Evolutionary conservation across 2,888 invertebrate species (phyloP), one percentile per base, ranked within the genome.

Genomic region (Sphaerolaimus hirsutus): DNA sequence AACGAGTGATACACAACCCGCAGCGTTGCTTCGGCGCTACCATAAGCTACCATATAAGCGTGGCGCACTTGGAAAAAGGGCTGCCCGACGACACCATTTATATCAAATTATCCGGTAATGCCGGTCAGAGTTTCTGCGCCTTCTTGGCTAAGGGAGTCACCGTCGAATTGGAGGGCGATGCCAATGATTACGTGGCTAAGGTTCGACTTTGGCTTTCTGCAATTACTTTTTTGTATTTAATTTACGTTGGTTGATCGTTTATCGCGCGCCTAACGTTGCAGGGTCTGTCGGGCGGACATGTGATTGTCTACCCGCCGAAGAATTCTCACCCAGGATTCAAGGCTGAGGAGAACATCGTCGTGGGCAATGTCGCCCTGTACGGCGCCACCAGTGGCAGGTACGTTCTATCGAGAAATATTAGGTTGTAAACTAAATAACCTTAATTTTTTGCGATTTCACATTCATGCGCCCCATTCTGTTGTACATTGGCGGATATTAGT

Each of bases 71-170:
- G 41, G 58, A 61, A 44, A 48, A 46, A 1, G 62, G 60, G 23
- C 50, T 61, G 10, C 49, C 54, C 10, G 50, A 52, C 22, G 54
- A 50, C 38, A 52, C 52, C 76, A 78, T 91, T 52, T 75, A 79
- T 58, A 79, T 97, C 46, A 73, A 73, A 36, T 70, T 93, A 53
- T 76, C 70, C 41, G 97, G 97, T 19, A 86, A 89, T 2, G 97
- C 91, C 12, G 97, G 97, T 14, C 97, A 97, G 71, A 93, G 91
- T 63, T 97, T 97, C 72, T 84, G 93, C 65, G 93, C 93, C 5
- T 97, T 97, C 71, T 70, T 97, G 57, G 78, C 80, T 0, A 78
- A 76, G 53, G 97, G 97, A 24, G 74, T 93, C 46, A 76, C 76
- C 46, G 79, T 89, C 2, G 81, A 77, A 0, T 70, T 97, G 21